Base-by-base conservation (phyloP, 1,140 invertebrate species). In the Ceratina calcarata region DNA sequence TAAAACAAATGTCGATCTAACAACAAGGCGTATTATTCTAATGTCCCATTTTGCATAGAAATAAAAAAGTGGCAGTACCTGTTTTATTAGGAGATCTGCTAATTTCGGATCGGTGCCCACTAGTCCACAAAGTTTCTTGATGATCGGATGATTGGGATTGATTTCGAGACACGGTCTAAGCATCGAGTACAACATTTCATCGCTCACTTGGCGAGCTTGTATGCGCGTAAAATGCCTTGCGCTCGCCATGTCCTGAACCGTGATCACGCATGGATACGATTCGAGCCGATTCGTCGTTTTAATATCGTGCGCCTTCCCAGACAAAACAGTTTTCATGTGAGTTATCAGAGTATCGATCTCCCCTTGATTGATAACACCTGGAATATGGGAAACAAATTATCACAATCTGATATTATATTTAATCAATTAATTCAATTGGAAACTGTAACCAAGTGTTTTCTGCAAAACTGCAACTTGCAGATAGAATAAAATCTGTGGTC, bases 171-270 rank as follows among this genome's bases (percentile, higher is more conserved):
- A 96, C 0, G 98, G 98, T 89, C 98, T 97, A 45, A 99, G 93
- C 20, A 99, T 90, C 1, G 96, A 95, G 89, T 96, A 98, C 86
- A 97, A 94, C 88, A 97, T 96, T 84, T 98, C 97, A 86, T 98
- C 97, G 0, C 95, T 95, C 45, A 98, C 93, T 85, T 96, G 95
- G 88, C 97, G 96, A 68, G 97, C 95, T 87, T 98, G 97, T 6
- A 98, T 98, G 65, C 96, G 95, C 73, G 99, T 96, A 87, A 99
- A 99, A 92, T 99, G 98, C 78, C 98, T 93, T 0, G 98, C 98
- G 13, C 97, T 97, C 0, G 97, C 98, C 98, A 99, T 99, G 92
- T 99, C 98, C 87, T 97, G 96, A 0, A 99, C 97, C 2, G 98
- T 98, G 0, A 99, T 95, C 1, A 99, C 96, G 91, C 98, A 99